phyloP scores from a whole-genome alignment of 2,888 invertebrate genomes.

The Tuberolachnus salignus region DNA sequence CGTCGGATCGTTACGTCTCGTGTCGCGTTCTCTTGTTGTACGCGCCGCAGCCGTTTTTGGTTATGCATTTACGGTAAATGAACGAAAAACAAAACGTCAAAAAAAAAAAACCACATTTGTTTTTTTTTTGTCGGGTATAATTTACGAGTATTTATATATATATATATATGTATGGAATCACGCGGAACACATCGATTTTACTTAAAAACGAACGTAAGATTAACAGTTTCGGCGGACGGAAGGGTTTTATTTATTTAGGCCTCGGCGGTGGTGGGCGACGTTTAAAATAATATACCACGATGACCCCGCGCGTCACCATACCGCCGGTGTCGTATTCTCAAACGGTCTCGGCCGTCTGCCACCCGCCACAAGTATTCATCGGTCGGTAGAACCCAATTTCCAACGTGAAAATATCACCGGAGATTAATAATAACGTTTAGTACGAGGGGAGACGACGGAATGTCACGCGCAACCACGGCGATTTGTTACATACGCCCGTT shows the following conservation, averaged over 20 bases:
- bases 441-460: background rate
- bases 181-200: background rate
- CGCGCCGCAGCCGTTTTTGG: background rate
- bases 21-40: background rate
- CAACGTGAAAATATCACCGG: background rate
- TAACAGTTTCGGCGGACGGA: background rate
- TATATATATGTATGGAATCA: background rate
- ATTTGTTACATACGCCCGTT: too few species aligned
- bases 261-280: background rate
- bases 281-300: background rate
- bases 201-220: slow-evolving; percentile 18
- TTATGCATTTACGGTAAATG: background rate
- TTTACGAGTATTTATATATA: too few species aligned
- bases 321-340: slow-evolving; percentile 21
- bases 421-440: slow-evolving; percentile 13
- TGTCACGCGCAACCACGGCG: background rate
- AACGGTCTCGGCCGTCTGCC: background rate
- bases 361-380: too few species aligned
- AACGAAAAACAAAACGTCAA: background rate
- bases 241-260: slow-evolving; percentile 39
- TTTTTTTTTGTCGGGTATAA: too few species aligned
- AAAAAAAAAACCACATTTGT: too few species aligned
- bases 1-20: too few species aligned
- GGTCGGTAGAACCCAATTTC: background rate
- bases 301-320: slow-evolving; percentile 10